phyloP scores from a whole-genome alignment of 92 coral and sea anemone genomes.

The Palythoa caribaeorum region DNA sequence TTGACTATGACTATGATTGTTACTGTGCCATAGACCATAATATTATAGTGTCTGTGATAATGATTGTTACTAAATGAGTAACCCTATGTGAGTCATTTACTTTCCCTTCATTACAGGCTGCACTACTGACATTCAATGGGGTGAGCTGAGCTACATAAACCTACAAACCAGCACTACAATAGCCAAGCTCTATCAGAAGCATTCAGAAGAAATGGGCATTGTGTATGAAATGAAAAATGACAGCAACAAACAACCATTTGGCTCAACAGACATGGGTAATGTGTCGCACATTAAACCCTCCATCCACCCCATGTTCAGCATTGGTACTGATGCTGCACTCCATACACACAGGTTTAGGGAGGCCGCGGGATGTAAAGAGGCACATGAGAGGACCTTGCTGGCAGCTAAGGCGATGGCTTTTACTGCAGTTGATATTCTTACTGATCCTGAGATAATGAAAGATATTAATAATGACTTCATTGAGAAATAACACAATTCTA shows the following conservation, averaged over 20 bases:
- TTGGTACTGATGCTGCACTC: constrained; percentile 48
- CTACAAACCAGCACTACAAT: constrained; percentile 74
- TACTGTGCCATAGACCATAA: not conserved
- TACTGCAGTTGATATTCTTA: constrained; percentile 62
- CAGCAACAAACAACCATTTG: constrained; percentile 52
- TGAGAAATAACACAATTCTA: not conserved
- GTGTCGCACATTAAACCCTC: constrained; percentile 63
- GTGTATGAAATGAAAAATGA: constrained; percentile 58
- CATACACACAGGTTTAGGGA: constrained; percentile 60
- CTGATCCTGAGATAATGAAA: constrained; percentile 51
- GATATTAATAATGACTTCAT: constrained; percentile 45
- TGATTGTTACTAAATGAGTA: not conserved
- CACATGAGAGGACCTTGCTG: constrained; percentile 58
- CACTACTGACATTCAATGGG: constrained; percentile 66
- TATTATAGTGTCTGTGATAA: not conserved
- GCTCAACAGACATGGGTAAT: constrained; percentile 71
- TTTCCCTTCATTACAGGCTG: constrained; percentile 71
- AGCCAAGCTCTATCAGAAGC: constrained; percentile 82
- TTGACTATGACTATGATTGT: not conserved
- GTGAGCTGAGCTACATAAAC: constrained; percentile 45
- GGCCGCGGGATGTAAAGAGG: constrained; percentile 53
- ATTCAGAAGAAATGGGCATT: constrained; percentile 90
- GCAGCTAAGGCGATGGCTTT: constrained; percentile 71
- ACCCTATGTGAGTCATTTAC: not conserved
- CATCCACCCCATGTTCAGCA: constrained; percentile 61